phyloP scores from a whole-genome alignment of 2,113 vertebrate genomes.

The Condylura cristata region DNA sequence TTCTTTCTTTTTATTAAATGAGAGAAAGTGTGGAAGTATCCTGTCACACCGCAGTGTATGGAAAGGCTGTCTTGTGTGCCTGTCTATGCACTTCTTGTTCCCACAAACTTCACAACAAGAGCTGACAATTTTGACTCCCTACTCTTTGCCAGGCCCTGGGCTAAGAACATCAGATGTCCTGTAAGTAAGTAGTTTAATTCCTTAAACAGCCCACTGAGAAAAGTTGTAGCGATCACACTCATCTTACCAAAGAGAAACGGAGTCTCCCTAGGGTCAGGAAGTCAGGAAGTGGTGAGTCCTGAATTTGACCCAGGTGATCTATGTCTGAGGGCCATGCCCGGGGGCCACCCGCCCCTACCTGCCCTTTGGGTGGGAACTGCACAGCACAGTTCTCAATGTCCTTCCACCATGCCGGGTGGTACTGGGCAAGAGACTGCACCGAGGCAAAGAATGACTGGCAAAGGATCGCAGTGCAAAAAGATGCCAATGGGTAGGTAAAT shows the following conservation, averaged over 20 bases:
- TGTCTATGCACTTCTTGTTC: not conserved
- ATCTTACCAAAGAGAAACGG: not conserved
- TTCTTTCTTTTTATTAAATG: not conserved
- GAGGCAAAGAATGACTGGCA: not conserved
- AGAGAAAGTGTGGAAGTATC: not conserved
- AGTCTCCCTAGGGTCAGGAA: not conserved
- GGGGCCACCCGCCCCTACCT: too few relatives aligned
- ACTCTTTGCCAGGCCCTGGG: not conserved
- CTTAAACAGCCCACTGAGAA: not conserved
- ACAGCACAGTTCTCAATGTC: not conserved
- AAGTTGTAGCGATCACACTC: not conserved
- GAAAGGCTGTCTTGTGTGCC: not conserved
- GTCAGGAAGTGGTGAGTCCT: not conserved
- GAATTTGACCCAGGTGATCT: not conserved
- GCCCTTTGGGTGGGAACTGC: not conserved
- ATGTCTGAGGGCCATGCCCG: not conserved
- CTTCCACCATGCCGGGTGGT: accelerated
- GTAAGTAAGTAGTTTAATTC: not conserved
- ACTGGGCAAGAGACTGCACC: not conserved
- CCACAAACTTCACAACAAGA: accelerated
- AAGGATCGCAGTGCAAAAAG: not conserved
- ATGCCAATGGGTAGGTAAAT: not conserved
- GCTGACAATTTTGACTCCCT: not conserved
- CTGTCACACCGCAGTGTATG: not conserved
- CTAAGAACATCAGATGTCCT: not conserved